Evolutionary conservation across 2,113 vertebrate genomes (phyloP), one percentile per base, ranked within the genome.

Genomic region (Bubo scandiacus): DNA sequence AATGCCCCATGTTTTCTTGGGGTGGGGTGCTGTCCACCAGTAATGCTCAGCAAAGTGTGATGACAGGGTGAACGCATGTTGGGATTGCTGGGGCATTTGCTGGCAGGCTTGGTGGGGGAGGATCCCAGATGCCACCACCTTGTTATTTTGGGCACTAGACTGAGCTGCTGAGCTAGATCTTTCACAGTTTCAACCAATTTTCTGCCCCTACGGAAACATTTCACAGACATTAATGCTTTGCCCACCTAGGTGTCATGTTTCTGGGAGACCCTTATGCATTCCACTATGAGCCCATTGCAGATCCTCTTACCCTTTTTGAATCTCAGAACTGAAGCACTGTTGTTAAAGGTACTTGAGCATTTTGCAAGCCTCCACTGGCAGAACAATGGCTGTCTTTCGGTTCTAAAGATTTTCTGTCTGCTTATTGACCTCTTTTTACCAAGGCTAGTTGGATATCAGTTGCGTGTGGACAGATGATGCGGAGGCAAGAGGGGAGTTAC

Each of bases 1-100:
- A 98, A 98, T 91, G 92, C 73, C 97, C 97, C 97, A 88, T 96
- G 96, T 96, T 97, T 98, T 98, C 92, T 96, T 29, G 83, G 98
- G 98, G 98, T 96, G 98, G 59, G 97, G 98, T 96, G 93, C 75
- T 94, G 91, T 81, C 96, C 93, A 88, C 97, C 89, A 86, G 92
- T 97, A 95, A 97, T 97, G 97, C 92, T 95, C 78, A 13, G 80
- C 66, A 79, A 93, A 90, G 95, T 11, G 10, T 95, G 98, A 94
- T 97, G 98, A 97, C 97, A 98, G 97, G 86, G 81, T 94, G 96
- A 97, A 92, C 1, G 3, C 20, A 59, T 3, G 0, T 91, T 93
- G 95, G 96, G 92, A 97, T 96, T 93, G 95, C 96, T 94, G 90
- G 94, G 94, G 93, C 95, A 94, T 98, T 97, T 98, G 75, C 93